phyloP scores from a whole-genome alignment of 2,888 invertebrate species.

The Hypomecis atomaria region DNA sequence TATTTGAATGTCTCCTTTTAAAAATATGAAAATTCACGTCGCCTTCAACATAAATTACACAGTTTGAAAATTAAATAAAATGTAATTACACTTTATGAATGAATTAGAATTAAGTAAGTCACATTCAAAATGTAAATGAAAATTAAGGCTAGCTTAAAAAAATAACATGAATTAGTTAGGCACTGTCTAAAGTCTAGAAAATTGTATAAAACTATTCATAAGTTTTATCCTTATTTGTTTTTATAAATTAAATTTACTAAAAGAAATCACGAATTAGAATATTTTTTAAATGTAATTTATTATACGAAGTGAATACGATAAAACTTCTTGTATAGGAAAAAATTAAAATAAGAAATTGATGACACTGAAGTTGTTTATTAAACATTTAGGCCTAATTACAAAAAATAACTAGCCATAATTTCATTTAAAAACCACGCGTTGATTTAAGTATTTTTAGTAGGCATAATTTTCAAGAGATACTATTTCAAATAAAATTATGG shows the following conservation, averaged over 20 bases:
- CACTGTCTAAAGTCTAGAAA: slow-evolving; percentile 25
- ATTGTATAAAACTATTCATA: slow-evolving; percentile 17
- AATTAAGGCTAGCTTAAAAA: slow-evolving; percentile 3
- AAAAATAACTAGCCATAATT: not conserved
- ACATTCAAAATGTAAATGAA: slow-evolving; percentile 30
- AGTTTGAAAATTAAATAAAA: slow-evolving; percentile 8
- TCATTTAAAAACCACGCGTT: no score
- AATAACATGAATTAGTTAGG: slow-evolving; percentile 25
- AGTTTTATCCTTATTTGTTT: slow-evolving; percentile 6
- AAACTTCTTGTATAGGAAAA: slow-evolving; percentile 13
- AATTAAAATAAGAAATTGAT: slow-evolving; percentile 1
- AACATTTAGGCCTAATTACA: slow-evolving; percentile 7
- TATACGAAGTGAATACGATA: slow-evolving; percentile 18
- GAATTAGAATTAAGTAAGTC: slow-evolving; percentile 11
- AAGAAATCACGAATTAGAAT: slow-evolving; percentile 14
- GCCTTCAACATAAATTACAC: slow-evolving; percentile 8
- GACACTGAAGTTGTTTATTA: slow-evolving; percentile 4
- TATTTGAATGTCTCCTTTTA: not conserved
- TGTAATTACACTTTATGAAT: slow-evolving; percentile 18
- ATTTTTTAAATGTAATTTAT: slow-evolving; percentile 34
- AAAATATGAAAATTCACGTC: not conserved
- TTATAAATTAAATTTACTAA: slow-evolving; percentile 14
- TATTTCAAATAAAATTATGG: no score
- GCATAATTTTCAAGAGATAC: no score
- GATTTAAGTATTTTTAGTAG: no score